Evolutionary conservation across 1,140 invertebrate genomes (phyloP), one percentile per base, ranked within the genome.

Genomic region (Bombus superbus): DNA sequence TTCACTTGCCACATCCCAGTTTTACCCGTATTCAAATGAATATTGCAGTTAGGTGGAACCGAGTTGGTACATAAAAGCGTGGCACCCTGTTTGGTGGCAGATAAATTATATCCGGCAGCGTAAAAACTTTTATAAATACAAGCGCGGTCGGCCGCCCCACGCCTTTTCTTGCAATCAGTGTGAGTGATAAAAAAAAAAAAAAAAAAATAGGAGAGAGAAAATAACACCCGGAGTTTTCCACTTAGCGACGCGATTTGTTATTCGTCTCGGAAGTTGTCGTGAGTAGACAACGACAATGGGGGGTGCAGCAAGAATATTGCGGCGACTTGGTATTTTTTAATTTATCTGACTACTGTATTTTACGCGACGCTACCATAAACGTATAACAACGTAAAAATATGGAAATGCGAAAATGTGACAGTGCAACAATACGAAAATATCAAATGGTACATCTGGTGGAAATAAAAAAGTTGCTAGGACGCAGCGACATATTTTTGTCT

Each of bases 51-150:
- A 74, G 71, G 79, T 73, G 72, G 62, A 81, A 71, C 76, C 53
- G 78, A 82, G 79, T 75, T 84, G 66, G 76, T 77, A 79, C 84
- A 85, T 85, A 85, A 89, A 91, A 90, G 83, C 85, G 74, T 32
- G 71, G 64, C 72, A n/a, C 69, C 80, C 83, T 87, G 81, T 89
- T 88, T 80, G 81, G 47, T 6, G 62, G n/a, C 62, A 66, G 74
- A 92, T 91, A 89, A 91, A 91, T 91, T 89, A 86, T 80, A 86
- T 88, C 83, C 75, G 76, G 53, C 64, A 75, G 74, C 86, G 66
- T 89, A 88, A 87, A 88, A 90, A 89, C 62, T 85, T 88, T 86
- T 85, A 89, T 79, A 87, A 89, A 90, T 84, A 87, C 77, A 53
- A 68, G 74, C 18, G 53, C 15, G 22, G 35, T 47, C 44, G 15